phyloP scores from a whole-genome alignment of 2,113 vertebrate genomes.

The Sander vitreus region DNA sequence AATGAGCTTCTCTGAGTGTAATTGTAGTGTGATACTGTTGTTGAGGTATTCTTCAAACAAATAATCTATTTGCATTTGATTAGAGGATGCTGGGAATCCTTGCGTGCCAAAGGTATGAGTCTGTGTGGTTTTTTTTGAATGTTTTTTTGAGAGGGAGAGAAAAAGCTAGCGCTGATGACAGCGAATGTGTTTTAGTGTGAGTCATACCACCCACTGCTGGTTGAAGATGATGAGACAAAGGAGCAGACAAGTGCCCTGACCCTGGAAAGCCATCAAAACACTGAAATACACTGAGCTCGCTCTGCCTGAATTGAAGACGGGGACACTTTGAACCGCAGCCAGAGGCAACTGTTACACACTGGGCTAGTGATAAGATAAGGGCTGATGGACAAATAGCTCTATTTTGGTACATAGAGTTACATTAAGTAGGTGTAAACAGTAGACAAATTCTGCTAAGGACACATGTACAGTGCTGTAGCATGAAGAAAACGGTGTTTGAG shows the following conservation, averaged over 20 bases:
- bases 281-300: slow-evolving; percentile 38
- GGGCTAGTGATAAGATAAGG: slow-evolving; percentile 30
- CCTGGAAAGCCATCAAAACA: slow-evolving; percentile 64
- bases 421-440: slow-evolving; percentile 16
- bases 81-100: neutral
- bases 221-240: slow-evolving; percentile 60
- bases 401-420: slow-evolving; percentile 11
- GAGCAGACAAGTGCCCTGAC: slow-evolving; percentile 61
- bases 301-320: slow-evolving; percentile 45
- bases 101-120: slow-evolving; percentile 12
- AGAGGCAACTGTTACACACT: slow-evolving; percentile 30
- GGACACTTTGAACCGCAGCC: slow-evolving; percentile 54
- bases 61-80: slow-evolving; percentile 47
- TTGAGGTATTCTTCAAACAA: slow-evolving; percentile 34
- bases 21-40: neutral
- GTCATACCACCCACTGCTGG: slow-evolving; percentile 59
- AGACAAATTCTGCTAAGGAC: neutral
- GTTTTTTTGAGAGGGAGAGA: slow-evolving; percentile 15
- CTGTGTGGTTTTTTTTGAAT: neutral
- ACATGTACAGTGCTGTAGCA: neutral
- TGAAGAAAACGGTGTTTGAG: slow-evolving; percentile 2
- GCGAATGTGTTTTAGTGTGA: slow-evolving; percentile 55
- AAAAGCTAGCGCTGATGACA: slow-evolving; percentile 35
- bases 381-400: slow-evolving; percentile 30
- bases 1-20: slow-evolving; percentile 26